These are phyloP conservation scores for Prietella phreatophila DNA, from an alignment of 2,113 vertebrate genomes.

Conservation along the genomic window DNA sequence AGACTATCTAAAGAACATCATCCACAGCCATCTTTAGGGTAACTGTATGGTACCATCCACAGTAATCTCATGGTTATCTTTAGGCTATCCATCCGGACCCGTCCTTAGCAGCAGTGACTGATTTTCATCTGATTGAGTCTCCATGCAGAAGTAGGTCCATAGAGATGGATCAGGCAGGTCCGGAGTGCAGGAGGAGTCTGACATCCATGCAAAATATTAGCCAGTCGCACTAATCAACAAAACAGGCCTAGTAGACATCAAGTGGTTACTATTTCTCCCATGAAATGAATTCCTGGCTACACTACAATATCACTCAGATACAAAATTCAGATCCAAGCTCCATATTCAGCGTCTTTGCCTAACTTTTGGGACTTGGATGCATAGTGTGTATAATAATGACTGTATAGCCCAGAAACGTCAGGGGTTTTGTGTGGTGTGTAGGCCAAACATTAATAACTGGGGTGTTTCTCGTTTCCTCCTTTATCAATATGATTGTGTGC, in stretches of 20 bases:
- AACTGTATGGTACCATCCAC: neutral
- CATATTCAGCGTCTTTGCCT: neutral
- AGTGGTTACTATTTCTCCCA: neutral
- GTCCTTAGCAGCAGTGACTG: neutral
- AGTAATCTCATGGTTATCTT: neutral
- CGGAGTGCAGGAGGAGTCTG: neutral
- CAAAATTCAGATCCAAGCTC: neutral
- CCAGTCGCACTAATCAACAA: neutral
- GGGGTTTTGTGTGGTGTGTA: neutral
- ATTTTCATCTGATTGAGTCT: neutral
- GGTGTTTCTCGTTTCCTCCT: neutral
- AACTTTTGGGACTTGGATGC: neutral
- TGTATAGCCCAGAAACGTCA: neutral
- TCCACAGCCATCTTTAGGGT: neutral
- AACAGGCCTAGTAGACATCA: neutral
- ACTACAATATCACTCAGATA: neutral
- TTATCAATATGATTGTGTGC: neutral
- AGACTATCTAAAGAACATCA: neutral
- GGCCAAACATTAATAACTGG: neutral
- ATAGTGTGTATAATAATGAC: neutral
- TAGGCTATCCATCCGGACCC: neutral
- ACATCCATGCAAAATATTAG: neutral
- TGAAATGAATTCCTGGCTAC: neutral
- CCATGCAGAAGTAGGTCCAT: neutral
- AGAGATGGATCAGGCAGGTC: no score